These are phyloP conservation scores for Chymomyza caudatula DNA, from an alignment of 2,888 invertebrate species.

Conservation along the genomic window DNA sequence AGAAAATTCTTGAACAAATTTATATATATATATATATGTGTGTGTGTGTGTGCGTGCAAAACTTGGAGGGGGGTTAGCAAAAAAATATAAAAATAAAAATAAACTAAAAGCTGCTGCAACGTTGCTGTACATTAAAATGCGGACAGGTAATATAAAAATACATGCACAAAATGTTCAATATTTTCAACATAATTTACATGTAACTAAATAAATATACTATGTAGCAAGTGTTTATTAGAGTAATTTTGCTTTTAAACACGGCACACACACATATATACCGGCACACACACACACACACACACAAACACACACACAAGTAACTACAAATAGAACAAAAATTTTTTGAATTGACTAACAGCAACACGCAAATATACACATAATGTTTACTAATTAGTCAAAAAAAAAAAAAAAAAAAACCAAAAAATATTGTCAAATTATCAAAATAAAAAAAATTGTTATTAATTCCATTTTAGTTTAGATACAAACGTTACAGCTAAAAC, in stretches of 20 bases:
- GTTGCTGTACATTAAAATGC: slow-evolving; percentile 8
- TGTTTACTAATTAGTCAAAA: slow-evolving; percentile 4
- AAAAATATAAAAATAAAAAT: slow-evolving; percentile 5
- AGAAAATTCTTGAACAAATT: slow-evolving; percentile 48
- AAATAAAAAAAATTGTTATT: slow-evolving; percentile 17
- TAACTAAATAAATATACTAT: slow-evolving; percentile 17
- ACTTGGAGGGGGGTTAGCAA: slow-evolving; percentile 25
- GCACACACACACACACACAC: slow-evolving; percentile 6
- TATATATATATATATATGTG: slow-evolving; percentile 16
- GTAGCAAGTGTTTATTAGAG: neutral
- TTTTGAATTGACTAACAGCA: slow-evolving; percentile 25
- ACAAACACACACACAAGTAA: slow-evolving; percentile 28
- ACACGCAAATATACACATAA: neutral
- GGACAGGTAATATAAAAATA: slow-evolving; percentile 51
- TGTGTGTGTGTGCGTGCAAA: neutral
- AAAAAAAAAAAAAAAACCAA: too few species aligned
- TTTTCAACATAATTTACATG: slow-evolving; percentile 17
- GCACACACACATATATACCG: neutral
- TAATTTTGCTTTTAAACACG: neutral
- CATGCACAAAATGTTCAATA: slow-evolving; percentile 31
- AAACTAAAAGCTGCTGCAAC: slow-evolving; percentile 21
- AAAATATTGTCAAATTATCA: neutral
- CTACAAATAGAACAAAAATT: slow-evolving; percentile 15
- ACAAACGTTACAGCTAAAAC: neutral
- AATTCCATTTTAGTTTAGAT: slow-evolving; percentile 19